Evolutionary conservation across 2,888 invertebrate species (phyloP).

Genomic region (Dasysyrphus tricinctus): DNA sequence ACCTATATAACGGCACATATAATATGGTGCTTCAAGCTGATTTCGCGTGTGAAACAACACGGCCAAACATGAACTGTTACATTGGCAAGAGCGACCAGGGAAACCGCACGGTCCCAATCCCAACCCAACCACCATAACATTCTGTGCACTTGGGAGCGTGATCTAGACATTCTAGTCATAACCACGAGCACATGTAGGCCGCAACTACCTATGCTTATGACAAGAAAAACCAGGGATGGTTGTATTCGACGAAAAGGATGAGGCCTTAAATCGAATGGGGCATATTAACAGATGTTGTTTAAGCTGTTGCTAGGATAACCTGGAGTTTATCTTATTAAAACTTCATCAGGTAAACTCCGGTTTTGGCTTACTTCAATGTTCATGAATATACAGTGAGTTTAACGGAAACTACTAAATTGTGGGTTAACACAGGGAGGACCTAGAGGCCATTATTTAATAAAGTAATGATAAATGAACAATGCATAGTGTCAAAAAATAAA

Average conservation of each 20-base stretch:
- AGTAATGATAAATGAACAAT: too few relatives aligned
- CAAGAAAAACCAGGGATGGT: not conserved
- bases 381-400: too few relatives aligned
- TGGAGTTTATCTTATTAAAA: too few relatives aligned
- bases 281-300: too few relatives aligned
- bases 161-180: conserved; percentile 28
- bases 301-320: too few relatives aligned
- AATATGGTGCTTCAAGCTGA: conserved; percentile 30
- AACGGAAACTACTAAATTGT: too few relatives aligned
- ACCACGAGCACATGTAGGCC: conserved; percentile 4
- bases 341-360: too few relatives aligned
- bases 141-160: conserved; percentile 14
- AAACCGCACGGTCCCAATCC: not conserved
- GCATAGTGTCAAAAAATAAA: too few relatives aligned
- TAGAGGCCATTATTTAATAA: too few relatives aligned
- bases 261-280: not conserved
- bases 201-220: not conserved
- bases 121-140: not conserved
- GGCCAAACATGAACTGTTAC: conserved; percentile 49
- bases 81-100: conserved; percentile 42
- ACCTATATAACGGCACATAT: not conserved
- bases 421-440: too few relatives aligned
- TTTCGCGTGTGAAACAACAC: conserved; percentile 23
- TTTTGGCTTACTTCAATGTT: too few relatives aligned
- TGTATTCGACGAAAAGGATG: not conserved